Conservation (phyloP, 2,888 invertebrate genomes). For the Sympetrum striolatum region DNA sequence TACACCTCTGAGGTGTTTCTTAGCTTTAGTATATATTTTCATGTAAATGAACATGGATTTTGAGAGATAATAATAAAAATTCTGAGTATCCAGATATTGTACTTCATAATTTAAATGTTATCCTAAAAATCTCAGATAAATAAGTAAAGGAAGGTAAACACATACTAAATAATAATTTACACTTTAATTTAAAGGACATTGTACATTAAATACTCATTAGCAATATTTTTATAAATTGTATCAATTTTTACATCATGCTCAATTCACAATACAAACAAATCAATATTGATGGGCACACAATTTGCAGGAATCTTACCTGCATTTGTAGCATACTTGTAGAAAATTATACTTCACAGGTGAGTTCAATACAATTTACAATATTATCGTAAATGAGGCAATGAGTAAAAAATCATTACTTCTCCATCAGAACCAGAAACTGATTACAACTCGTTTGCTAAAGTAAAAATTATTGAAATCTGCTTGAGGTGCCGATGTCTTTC, state of each 20-base stretch:
- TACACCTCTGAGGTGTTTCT: too few relatives aligned
- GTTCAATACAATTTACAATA: not conserved
- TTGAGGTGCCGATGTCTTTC: not conserved
- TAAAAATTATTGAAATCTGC: not conserved
- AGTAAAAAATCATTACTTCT: not conserved
- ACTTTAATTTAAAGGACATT: not conserved
- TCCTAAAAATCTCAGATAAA: too few relatives aligned
- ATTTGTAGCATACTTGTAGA: not conserved
- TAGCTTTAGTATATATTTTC: too few relatives aligned
- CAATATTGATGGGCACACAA: not conserved
- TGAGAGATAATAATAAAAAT: not conserved
- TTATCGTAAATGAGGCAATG: not conserved
- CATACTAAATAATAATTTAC: not conserved
- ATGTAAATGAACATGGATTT: too few relatives aligned
- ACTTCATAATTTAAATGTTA: too few relatives aligned
- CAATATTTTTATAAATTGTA: not conserved
- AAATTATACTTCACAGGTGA: slow-evolving; percentile 7
- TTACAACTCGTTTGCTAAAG: not conserved
- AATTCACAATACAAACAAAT: slow-evolving; percentile 2
- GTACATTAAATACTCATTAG: not conserved
- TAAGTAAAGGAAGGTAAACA: not conserved
- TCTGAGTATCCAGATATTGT: too few relatives aligned
- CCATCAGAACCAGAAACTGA: not conserved
- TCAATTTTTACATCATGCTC: not conserved
- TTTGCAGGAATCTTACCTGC: not conserved